Evolutionary conservation across 1,140 invertebrate species (phyloP).

Genomic region (Drosophila repletoides): DNA sequence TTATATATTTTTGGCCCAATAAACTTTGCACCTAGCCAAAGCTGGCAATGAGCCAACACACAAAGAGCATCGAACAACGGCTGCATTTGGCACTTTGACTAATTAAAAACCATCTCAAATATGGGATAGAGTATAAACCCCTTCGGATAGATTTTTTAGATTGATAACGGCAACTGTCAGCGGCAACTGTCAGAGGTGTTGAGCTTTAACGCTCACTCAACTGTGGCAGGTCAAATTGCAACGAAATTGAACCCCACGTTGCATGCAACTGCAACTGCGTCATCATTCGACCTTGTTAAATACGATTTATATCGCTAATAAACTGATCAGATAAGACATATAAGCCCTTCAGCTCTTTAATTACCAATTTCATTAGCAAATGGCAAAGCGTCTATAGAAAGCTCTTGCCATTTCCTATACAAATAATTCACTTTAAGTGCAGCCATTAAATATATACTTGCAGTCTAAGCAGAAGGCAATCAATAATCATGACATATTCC

Average conservation of each 20-base stretch:
- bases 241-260: slow-evolving; percentile 17
- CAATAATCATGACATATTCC: too few species aligned
- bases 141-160: slow-evolving; percentile 3
- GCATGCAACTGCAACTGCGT: not conserved
- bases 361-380: too few species aligned
- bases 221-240: not conserved
- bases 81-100: slow-evolving; percentile 21
- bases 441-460: too few species aligned
- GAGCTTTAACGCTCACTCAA: slow-evolving; percentile 3
- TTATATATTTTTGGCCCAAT: slow-evolving; percentile 68
- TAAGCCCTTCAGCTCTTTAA: too few species aligned
- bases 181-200: too few species aligned
- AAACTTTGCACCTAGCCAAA: slow-evolving; percentile 65
- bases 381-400: too few species aligned
- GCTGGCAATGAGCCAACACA: slow-evolving; percentile 47
- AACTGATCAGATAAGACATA: too few species aligned
- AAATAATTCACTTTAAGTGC: too few species aligned
- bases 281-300: slow-evolving; percentile 1
- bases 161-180: slow-evolving; percentile 27
- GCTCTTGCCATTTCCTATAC: too few species aligned
- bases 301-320: too few species aligned
- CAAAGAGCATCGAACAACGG: slow-evolving; percentile 1
- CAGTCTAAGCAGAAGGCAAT: too few species aligned
- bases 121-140: not conserved
- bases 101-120: slow-evolving; percentile 57